phyloP scores from a whole-genome alignment of 1,140 invertebrate species.

The Drosophila repleta region DNA sequence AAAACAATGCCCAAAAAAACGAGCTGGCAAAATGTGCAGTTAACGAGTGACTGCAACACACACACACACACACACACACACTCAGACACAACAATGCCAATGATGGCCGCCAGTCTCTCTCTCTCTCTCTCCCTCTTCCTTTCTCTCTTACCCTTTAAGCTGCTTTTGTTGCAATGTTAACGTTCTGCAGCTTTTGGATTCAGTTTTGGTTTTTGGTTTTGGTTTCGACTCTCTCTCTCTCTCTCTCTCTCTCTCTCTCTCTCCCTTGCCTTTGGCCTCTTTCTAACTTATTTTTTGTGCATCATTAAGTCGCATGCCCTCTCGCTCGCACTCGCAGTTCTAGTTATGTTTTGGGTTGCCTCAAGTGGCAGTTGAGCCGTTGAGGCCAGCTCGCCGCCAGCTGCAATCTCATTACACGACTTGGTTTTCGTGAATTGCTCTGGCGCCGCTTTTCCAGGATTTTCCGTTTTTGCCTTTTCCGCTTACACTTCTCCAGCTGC shows the following conservation, averaged over 20 bases:
- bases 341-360: constrained; percentile 11
- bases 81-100: constrained; percentile 22
- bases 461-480: constrained; percentile 35
- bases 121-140: neutral
- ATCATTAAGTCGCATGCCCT: constrained; percentile 33
- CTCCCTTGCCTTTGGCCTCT: neutral
- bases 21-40: constrained; percentile 61
- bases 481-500: constrained; percentile 25
- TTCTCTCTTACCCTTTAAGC: constrained; percentile 1
- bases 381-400: constrained; percentile 3
- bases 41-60: constrained; percentile 55
- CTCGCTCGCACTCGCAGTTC: neutral
- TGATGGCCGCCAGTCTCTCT: constrained; percentile 5
- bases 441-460: constrained; percentile 43
- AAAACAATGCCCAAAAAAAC: constrained; percentile 63
- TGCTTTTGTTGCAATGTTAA: constrained; percentile 34
- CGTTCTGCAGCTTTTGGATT: constrained; percentile 32
- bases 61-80: constrained; percentile 3
- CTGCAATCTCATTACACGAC: constrained; percentile 44
- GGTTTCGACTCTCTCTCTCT: constrained; percentile 15
- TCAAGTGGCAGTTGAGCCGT: constrained; percentile 2
- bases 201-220: constrained; percentile 23
- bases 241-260: constrained; percentile 1
- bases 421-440: constrained; percentile 32
- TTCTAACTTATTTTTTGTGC: constrained; percentile 10